Conservation (phyloP, 2,113 vertebrate genomes). For the Myodes glareolus region DNA sequence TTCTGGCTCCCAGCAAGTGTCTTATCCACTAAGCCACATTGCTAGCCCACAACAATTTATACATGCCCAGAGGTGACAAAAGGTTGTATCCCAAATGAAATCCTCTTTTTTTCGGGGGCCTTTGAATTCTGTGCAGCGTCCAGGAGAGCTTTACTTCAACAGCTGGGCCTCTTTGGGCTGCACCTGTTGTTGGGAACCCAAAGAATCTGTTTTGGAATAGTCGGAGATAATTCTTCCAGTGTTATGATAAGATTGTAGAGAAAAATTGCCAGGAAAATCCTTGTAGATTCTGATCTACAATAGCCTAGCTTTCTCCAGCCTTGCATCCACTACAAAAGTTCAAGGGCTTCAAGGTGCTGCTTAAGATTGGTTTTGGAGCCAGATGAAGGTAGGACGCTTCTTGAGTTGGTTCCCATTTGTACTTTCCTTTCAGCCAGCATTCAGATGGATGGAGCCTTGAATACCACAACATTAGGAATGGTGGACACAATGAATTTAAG, state of each 20-base stretch:
- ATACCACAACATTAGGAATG: slow-evolving; percentile 19
- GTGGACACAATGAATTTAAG: slow-evolving; percentile 15
- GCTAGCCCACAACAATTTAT: background rate
- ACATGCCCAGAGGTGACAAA: background rate
- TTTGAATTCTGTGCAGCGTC: background rate
- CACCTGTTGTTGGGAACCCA: background rate
- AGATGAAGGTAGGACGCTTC: background rate
- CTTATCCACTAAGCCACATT: background rate
- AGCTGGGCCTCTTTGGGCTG: background rate
- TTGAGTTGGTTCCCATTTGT: background rate
- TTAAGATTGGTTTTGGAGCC: background rate
- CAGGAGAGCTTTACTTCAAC: background rate
- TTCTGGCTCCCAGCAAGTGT: background rate
- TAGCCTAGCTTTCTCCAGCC: background rate
- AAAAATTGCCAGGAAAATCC: background rate
- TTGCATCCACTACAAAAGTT: background rate
- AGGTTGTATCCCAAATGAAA: background rate
- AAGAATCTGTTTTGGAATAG: slow-evolving; percentile 1
- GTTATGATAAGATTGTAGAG: background rate
- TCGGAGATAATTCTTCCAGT: background rate
- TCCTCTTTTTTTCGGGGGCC: background rate
- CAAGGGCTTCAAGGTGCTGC: background rate
- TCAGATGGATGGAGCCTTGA: background rate
- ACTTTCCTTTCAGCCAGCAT: background rate
- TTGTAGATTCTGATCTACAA: background rate